phyloP scores from a whole-genome alignment of 2,113 vertebrate species.

The Balaeniceps rex region DNA sequence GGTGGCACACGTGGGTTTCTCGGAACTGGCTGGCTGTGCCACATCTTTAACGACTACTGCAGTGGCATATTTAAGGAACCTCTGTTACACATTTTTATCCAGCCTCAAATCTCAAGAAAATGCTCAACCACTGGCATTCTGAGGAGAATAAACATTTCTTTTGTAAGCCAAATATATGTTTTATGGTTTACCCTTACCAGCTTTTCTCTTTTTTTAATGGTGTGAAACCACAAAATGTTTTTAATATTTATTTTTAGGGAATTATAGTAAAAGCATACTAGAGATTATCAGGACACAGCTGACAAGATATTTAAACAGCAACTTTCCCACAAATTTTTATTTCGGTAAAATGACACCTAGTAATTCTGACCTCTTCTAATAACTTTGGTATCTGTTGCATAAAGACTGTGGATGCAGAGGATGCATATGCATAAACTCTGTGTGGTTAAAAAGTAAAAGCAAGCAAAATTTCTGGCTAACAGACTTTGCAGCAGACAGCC shows the following conservation, averaged over 20 bases:
- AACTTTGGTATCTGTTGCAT: background rate
- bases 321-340: background rate
- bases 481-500: background rate
- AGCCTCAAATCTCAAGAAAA: background rate
- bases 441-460: background rate
- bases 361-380: background rate
- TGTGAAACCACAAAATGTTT: slow-evolving; percentile 26
- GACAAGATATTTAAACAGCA: background rate
- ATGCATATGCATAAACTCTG: background rate
- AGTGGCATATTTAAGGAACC: background rate
- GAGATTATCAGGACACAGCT: background rate
- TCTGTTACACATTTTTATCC: background rate
- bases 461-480: background rate
- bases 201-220: background rate
- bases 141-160: slow-evolving; percentile 13
- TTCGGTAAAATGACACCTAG: background rate
- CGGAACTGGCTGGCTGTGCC: background rate
- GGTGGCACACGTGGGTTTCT: background rate
- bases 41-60: background rate
- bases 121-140: background rate
- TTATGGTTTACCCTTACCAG: background rate
- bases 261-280: background rate
- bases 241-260: background rate
- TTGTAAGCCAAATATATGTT: slow-evolving; percentile 16
- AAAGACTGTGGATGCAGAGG: background rate